These are phyloP conservation scores for Stictocephala bisonia DNA, from an alignment of 2,888 invertebrate species.

Conservation along the genomic window DNA sequence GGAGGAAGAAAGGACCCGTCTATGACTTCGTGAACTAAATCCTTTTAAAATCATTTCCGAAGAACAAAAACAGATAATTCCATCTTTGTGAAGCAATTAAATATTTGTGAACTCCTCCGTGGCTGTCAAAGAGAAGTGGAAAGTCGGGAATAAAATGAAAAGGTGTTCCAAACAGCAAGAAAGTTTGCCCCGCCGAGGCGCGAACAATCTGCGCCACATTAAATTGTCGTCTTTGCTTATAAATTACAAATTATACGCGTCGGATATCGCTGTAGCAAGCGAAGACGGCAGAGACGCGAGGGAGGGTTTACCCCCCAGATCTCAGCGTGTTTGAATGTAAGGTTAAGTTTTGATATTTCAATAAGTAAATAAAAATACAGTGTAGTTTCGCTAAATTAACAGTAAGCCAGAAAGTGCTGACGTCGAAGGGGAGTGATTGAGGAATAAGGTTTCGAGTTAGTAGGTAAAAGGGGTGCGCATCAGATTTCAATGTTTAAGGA, in stretches of 20 bases:
- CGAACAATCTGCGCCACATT: constrained; percentile 30
- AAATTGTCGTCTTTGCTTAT: constrained; percentile 47
- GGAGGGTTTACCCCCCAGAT: no score
- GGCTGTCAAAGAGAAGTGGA: constrained; percentile 27
- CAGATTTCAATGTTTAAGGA: no score
- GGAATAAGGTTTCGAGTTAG: no score
- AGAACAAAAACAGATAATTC: constrained; percentile 41
- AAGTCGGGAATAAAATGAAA: constrained; percentile 34
- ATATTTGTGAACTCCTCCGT: constrained; percentile 32
- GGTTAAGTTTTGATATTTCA: no score
- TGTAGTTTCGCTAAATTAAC: no score
- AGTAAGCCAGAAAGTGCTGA: no score
- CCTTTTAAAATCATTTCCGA: constrained; percentile 35
- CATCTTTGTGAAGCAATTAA: constrained; percentile 42
- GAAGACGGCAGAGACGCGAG: no score
- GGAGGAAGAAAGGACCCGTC: constrained; percentile 7
- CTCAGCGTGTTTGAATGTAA: no score
- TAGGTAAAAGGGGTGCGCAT: no score
- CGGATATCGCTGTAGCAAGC: background rate
- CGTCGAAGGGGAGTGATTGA: no score
- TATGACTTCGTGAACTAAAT: constrained; percentile 11
- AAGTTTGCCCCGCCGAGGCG: background rate
- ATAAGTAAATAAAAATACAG: no score
- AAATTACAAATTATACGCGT: constrained; percentile 45
- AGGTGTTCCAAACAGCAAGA: constrained; percentile 34